These are phyloP conservation scores for Venturia canescens DNA, from an alignment of 1,140 invertebrate genomes.

Conservation along the genomic window DNA sequence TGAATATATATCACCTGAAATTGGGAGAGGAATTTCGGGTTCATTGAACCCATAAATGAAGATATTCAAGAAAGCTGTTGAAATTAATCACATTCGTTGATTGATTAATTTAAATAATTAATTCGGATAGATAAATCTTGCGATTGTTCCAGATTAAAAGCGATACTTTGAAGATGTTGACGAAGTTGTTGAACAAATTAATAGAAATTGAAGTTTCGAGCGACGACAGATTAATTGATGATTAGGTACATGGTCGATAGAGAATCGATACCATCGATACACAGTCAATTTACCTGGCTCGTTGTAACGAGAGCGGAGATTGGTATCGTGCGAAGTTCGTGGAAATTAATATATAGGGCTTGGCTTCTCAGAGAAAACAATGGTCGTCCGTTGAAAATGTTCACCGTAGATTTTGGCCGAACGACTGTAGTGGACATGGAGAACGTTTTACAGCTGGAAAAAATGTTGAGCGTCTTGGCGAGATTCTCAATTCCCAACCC, in stretches of 20 bases:
- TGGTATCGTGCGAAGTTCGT: constrained; percentile 70
- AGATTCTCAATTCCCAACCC: constrained; percentile 69
- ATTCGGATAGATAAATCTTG: no score
- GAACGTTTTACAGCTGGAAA: constrained; percentile 68
- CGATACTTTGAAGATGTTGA: constrained; percentile 66
- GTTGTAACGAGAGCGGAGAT: constrained; percentile 59
- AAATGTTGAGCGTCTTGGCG: constrained; percentile 65
- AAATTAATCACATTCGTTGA: no score
- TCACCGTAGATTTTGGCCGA: constrained; percentile 74
- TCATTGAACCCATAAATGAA: no score
- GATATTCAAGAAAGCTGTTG: no score
- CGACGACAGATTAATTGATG: constrained; percentile 48
- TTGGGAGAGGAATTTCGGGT: no score
- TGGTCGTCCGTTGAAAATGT: constrained; percentile 61
- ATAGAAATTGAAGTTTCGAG: constrained; percentile 56
- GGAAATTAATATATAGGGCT: constrained; percentile 71
- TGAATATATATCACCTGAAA: no score
- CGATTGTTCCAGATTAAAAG: constrained; percentile 60
- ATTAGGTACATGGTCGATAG: constrained; percentile 53
- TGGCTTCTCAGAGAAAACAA: constrained; percentile 55
- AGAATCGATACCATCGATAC: no score
- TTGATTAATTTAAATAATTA: no score
- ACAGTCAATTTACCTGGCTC: constrained; percentile 69
- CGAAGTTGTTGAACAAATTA: constrained; percentile 62
- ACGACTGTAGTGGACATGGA: constrained; percentile 61